Evolutionary conservation across 2,113 vertebrate genomes (phyloP).

Genomic region (Noctilio leporinus): DNA sequence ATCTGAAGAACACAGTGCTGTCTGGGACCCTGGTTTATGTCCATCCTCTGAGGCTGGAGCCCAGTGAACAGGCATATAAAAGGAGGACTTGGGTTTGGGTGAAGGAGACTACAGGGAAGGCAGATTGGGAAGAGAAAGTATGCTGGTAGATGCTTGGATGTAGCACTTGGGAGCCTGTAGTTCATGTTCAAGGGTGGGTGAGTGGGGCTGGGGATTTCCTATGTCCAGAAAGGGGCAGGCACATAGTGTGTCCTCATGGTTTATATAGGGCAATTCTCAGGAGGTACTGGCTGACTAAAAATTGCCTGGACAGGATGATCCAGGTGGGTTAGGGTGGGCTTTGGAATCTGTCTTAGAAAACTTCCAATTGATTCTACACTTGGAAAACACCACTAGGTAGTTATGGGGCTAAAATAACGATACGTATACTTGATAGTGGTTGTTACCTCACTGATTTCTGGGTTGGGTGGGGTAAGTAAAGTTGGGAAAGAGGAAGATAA

Average conservation of each 20-base stretch:
- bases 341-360: not conserved
- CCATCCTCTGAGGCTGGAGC: not conserved
- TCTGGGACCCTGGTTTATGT: not conserved
- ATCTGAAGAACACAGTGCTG: not conserved
- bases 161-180: not conserved
- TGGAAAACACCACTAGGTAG: not conserved
- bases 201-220: not conserved
- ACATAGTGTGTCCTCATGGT: not conserved
- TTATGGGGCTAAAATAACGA: not conserved
- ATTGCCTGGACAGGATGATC: not conserved
- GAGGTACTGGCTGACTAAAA: not conserved
- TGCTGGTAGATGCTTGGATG: not conserved
- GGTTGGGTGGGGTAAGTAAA: not conserved
- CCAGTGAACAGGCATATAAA: not conserved
- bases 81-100: not conserved
- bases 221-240: not conserved
- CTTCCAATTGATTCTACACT: not conserved
- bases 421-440: not conserved
- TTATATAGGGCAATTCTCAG: not conserved
- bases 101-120: not conserved
- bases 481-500: not conserved
- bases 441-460: not conserved
- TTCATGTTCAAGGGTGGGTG: not conserved
- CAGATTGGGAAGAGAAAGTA: not conserved
- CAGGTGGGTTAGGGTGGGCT: not conserved